These are phyloP conservation scores for Cordilura impudica DNA, from an alignment of 2,888 invertebrate genomes.

Conservation along the genomic window DNA sequence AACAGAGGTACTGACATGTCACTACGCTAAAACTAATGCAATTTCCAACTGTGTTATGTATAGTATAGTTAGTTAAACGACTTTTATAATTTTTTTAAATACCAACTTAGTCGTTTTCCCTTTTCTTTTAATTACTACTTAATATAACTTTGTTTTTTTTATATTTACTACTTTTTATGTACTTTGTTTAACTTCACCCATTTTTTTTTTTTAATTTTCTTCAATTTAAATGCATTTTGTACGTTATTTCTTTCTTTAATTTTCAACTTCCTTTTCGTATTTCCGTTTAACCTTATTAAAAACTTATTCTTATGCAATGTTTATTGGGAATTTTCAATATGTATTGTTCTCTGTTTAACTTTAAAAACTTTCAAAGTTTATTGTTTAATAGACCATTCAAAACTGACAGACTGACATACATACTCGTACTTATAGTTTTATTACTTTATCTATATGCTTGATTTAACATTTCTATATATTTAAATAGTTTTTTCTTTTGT, in stretches of 20 bases:
- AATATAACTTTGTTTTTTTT: too few species aligned
- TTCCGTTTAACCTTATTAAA: slow-evolving; percentile 52
- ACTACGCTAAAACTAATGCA: too few species aligned
- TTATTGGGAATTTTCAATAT: not conserved
- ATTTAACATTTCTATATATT: too few species aligned
- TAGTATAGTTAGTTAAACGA: too few species aligned
- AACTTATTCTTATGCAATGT: slow-evolving; percentile 24
- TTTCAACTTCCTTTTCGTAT: slow-evolving; percentile 44
- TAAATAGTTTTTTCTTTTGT: too few species aligned
- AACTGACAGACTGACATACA: not conserved
- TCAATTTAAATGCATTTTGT: not conserved
- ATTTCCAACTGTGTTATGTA: too few species aligned
- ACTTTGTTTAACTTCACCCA: not conserved
- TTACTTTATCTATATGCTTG: not conserved
- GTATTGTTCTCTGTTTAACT: not conserved
- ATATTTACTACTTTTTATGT: too few species aligned
- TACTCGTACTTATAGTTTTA: too few species aligned
- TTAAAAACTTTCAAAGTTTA: not conserved
- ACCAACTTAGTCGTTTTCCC: too few species aligned
- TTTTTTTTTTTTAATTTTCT: not conserved
- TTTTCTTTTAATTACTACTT: too few species aligned
- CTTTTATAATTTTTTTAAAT: too few species aligned
- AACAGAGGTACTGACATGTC: too few species aligned
- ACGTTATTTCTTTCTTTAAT: not conserved
- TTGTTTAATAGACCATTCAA: not conserved